phyloP scores from a whole-genome alignment of 2,888 invertebrate species.

The Pristionchus entomophagus region DNA sequence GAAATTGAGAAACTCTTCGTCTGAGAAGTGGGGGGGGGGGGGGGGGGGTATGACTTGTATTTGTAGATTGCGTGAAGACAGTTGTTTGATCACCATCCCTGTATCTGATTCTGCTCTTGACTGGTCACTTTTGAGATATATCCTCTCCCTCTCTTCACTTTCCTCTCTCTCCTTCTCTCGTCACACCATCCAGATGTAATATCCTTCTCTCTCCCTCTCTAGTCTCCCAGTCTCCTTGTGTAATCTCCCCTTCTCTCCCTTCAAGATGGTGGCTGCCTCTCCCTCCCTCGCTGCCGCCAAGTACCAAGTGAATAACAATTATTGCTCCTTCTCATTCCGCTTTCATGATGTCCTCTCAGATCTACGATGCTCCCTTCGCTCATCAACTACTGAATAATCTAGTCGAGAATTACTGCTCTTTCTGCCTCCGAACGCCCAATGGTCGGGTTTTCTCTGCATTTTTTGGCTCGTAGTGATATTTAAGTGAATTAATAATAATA shows the following conservation, averaged over 20 bases:
- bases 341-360: neutral
- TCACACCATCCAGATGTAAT: neutral
- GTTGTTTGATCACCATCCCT: no score
- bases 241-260: neutral
- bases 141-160: neutral
- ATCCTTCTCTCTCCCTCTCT: neutral
- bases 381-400: slow-evolving; percentile 67
- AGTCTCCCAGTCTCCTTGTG: slow-evolving; percentile 1
- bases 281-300: neutral
- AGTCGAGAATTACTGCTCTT: slow-evolving; percentile 68
- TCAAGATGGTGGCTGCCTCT: neutral
- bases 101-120: no score
- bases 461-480: no score
- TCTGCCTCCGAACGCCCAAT: slow-evolving; percentile 67
- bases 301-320: slow-evolving; percentile 9
- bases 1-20: no score
- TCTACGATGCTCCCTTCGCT: slow-evolving; percentile 55
- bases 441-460: neutral
- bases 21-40: no score
- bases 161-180: neutral
- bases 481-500: no score
- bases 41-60: no score
- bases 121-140: no score
- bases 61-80: no score
- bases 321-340: neutral